Conservation (phyloP, 2,888 invertebrate species). For the Carabus problematicus region DNA sequence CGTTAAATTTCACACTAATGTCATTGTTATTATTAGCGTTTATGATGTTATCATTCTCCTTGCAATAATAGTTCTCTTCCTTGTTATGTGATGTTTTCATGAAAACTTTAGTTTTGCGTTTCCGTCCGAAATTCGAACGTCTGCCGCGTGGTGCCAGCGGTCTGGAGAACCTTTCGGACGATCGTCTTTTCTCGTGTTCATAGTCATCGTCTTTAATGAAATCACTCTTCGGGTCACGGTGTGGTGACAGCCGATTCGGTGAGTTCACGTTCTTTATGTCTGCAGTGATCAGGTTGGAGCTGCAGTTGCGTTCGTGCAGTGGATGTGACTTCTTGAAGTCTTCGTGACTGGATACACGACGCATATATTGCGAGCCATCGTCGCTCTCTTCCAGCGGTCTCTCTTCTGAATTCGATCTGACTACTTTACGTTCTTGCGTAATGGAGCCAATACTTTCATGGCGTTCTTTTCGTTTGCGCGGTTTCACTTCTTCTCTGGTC, state of each 20-base stretch:
- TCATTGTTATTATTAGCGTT: constrained; percentile 34
- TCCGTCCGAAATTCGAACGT: constrained; percentile 50
- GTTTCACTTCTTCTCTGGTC: constrained; percentile 52
- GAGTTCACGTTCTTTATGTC: constrained; percentile 54
- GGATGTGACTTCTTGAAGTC: constrained; percentile 62
- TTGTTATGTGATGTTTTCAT: constrained; percentile 37
- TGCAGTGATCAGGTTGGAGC: constrained; percentile 44
- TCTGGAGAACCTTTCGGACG: constrained; percentile 70
- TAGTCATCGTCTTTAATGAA: constrained; percentile 61
- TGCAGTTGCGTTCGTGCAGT: constrained; percentile 53
- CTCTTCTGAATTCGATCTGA: constrained; percentile 69
- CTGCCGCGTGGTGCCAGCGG: constrained; percentile 67
- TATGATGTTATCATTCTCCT: constrained; percentile 32
- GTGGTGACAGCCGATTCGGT: constrained; percentile 57
- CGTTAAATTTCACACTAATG: constrained; percentile 6
- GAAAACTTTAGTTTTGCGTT: constrained; percentile 48
- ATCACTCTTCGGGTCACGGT: constrained; percentile 49
- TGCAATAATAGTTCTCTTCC: constrained; percentile 37
- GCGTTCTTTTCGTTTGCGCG: constrained; percentile 69
- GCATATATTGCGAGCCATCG: constrained; percentile 56
- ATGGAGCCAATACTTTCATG: constrained; percentile 67
- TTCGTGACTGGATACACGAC: constrained; percentile 70
- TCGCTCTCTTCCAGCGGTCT: constrained; percentile 58
- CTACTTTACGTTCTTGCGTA: constrained; percentile 67
- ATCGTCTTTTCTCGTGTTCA: constrained; percentile 69